Base-by-base conservation (phyloP, 2,888 invertebrate species). In the Macrosoma leucophasiata region DNA sequence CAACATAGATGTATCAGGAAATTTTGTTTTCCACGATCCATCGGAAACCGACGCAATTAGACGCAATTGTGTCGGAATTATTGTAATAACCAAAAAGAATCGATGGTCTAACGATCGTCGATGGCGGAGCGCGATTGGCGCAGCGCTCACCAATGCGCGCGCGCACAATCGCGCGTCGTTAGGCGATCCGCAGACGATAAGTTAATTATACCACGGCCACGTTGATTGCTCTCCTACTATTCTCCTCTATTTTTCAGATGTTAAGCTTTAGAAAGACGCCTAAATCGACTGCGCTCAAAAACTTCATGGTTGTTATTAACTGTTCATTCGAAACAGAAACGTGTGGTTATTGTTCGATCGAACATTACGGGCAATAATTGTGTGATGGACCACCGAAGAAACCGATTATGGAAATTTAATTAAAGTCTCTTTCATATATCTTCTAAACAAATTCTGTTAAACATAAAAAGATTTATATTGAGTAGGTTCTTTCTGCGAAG, bases 11-110 rank as follows among this genome's bases (percentile, higher is more conserved):
- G 54, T 62, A 64, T 62, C 62, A 55, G 66, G n/a, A 71, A 70
- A 72, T 72, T 52, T 64, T 57, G 61, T 66, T 53, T 61, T 65
- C 60, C 70, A 68, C 70, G 71, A 71, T 69, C 65, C n/a, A 53
- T 68, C 68, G 70, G 74, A 70, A 77, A 77, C 63, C 62, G 61
- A 66, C 66, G 73, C 81, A 82, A 84, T 84, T 82, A 84, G 72
- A 68, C 65, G 68, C 68, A 76, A 76, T 84, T 75, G 76, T 73
- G 73, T 66, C 54, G 70, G 65, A 79, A 82, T 84, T 82, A 84
- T 84, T 82, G 74, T 84, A 82, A 82, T 84, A 78, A 84, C 71
- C 67, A 69, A 81, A 82, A 81, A 81, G 70, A 79, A 79, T 79
- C 69, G 72, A 75, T 75, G 57, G 50, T 69, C 67, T 68, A 73